Evolutionary conservation across 2,888 invertebrate genomes (phyloP).

Genomic region (Cosmia trapezina): DNA sequence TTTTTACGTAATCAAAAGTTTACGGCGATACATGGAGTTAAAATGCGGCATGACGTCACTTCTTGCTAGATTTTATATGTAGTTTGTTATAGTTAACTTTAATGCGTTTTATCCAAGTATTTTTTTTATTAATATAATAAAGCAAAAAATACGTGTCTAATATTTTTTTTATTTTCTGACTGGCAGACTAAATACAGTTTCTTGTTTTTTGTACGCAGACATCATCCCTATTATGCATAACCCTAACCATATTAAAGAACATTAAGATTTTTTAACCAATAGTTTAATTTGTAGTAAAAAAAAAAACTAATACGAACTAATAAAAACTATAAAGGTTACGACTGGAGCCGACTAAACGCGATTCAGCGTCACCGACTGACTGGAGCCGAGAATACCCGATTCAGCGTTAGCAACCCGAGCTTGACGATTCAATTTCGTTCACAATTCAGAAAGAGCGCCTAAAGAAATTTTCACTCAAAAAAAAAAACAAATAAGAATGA

Average conservation of each 20-base stretch:
- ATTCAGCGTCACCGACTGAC: background rate
- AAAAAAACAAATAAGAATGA: conserved; percentile 1
- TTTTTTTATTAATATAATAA: too few species aligned
- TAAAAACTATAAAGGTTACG: background rate
- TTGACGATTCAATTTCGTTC: background rate
- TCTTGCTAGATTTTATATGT: too few species aligned
- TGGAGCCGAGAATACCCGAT: background rate
- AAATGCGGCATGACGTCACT: too few species aligned
- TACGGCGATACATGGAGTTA: too few species aligned
- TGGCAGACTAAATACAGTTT: too few species aligned
- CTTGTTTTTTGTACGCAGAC: too few species aligned
- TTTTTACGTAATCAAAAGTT: too few species aligned
- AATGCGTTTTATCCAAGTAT: too few species aligned
- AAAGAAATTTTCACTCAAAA: background rate
- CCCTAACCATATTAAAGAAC: background rate
- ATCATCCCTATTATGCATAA: background rate
- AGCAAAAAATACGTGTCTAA: too few species aligned
- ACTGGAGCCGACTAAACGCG: background rate
- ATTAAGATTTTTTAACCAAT: background rate
- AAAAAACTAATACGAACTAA: too few species aligned
- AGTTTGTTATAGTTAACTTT: too few species aligned
- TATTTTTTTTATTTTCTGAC: too few species aligned
- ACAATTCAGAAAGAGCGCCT: background rate
- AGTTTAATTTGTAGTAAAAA: background rate
- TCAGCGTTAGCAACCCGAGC: background rate